phyloP scores from a whole-genome alignment of 2,797 vertebrate genomes.

The Danio kyathit region DNA sequence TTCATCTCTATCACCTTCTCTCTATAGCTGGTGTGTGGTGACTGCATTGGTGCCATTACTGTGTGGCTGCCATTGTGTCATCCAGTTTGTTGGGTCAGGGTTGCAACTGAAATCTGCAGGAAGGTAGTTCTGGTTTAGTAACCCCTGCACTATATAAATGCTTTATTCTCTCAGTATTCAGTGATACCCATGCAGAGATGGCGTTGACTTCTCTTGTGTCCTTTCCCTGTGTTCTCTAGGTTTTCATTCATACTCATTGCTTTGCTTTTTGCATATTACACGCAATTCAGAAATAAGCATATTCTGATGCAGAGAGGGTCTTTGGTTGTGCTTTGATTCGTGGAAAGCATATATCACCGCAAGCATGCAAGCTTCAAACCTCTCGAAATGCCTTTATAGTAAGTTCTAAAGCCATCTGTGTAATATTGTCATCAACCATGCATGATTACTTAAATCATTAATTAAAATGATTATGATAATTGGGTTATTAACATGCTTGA shows the following conservation, averaged over 20 bases:
- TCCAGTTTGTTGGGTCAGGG: no score
- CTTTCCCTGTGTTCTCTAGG: neutral
- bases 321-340: neutral
- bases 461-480: slow-evolving; percentile 54
- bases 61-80: no score
- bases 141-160: no score
- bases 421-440: slow-evolving; percentile 38
- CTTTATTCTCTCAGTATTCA: no score
- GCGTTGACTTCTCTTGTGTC: neutral
- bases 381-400: slow-evolving; percentile 25
- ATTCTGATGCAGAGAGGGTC: neutral
- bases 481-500: slow-evolving; percentile 47
- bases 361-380: slow-evolving; percentile 22
- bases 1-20: no score
- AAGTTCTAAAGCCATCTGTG: slow-evolving; percentile 35
- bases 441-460: slow-evolving; percentile 35
- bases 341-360: neutral
- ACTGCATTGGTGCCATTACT: no score
- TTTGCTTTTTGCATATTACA: neutral
- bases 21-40: no score
- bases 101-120: no score
- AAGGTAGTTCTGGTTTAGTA: no score
- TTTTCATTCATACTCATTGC: neutral
- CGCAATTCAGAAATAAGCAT: neutral
- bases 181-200: neutral